Evolutionary conservation across 2,888 invertebrate genomes (phyloP).

Genomic region (Agriopis leucophaearia): DNA sequence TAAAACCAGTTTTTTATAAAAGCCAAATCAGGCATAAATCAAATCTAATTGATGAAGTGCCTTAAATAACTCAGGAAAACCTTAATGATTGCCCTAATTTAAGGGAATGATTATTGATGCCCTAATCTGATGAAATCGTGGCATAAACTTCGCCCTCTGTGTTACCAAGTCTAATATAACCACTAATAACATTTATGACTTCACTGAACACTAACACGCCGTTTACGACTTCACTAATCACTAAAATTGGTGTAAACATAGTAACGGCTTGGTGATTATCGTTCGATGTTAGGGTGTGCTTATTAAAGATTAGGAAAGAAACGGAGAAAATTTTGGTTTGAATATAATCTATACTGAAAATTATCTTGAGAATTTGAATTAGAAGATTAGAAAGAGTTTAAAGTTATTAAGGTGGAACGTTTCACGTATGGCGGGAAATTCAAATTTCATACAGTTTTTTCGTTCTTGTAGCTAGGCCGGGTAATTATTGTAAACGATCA

Average conservation of each 20-base stretch:
- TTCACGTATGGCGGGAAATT: too few relatives aligned
- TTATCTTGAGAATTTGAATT: neutral
- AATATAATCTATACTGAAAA: neutral
- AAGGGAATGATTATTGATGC: too few relatives aligned
- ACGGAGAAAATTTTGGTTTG: neutral
- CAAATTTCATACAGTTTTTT: too few relatives aligned
- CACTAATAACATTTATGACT: slow-evolving; percentile 22
- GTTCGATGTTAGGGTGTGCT: slow-evolving; percentile 14
- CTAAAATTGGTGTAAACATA: slow-evolving; percentile 21
- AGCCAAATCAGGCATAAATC: too few relatives aligned
- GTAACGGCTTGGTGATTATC: slow-evolving; percentile 19
- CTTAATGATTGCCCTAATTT: too few relatives aligned
- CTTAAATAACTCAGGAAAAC: neutral
- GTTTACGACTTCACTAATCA: slow-evolving; percentile 24
- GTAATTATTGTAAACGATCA: too few relatives aligned
- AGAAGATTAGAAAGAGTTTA: neutral
- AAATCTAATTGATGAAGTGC: neutral
- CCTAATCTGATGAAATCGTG: too few relatives aligned
- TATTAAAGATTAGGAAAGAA: neutral
- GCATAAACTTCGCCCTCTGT: neutral
- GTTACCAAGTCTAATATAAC: slow-evolving; percentile 1
- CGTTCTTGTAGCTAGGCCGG: too few relatives aligned
- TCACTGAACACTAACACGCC: slow-evolving; percentile 14
- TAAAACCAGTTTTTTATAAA: neutral
- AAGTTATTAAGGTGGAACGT: too few relatives aligned